phyloP scores from a whole-genome alignment of 2,797 vertebrate genomes.

The Sebastes miniatus region DNA sequence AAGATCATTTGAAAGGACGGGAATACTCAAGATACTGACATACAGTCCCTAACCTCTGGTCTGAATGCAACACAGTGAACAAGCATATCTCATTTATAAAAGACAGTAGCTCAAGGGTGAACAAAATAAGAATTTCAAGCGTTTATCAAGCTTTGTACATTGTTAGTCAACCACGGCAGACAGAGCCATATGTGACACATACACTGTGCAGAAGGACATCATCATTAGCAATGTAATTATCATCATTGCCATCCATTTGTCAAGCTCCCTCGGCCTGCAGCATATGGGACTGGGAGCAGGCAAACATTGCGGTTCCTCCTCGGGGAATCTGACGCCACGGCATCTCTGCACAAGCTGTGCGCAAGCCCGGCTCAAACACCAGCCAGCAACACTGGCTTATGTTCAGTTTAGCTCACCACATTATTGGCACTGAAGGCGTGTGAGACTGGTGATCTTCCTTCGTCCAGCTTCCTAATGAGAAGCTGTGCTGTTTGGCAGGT shows the following conservation, averaged over 20 bases:
- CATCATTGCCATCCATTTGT: conserved; percentile 38
- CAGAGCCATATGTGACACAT: conserved; percentile 23
- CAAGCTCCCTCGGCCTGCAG: conserved; percentile 29
- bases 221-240: conserved; percentile 51
- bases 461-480: conserved; percentile 21
- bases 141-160: conserved; percentile 4
- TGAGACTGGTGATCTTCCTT: neutral
- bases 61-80: neutral
- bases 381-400: neutral
- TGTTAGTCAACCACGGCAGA: conserved; percentile 20
- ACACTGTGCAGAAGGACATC: conserved; percentile 31
- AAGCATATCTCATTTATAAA: neutral
- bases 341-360: neutral
- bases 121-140: neutral
- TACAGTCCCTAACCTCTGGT: neutral
- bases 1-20: neutral
- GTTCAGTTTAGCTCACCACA: neutral
- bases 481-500: conserved; percentile 7
- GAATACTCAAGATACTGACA: too few species aligned
- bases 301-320: neutral
- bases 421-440: neutral
- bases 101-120: neutral
- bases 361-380: neutral
- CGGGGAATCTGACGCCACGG: neutral
- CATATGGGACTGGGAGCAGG: conserved; percentile 27